These are phyloP conservation scores for Hyalella azteca DNA, from an alignment of 2,888 invertebrate genomes.

Conservation along the genomic window DNA sequence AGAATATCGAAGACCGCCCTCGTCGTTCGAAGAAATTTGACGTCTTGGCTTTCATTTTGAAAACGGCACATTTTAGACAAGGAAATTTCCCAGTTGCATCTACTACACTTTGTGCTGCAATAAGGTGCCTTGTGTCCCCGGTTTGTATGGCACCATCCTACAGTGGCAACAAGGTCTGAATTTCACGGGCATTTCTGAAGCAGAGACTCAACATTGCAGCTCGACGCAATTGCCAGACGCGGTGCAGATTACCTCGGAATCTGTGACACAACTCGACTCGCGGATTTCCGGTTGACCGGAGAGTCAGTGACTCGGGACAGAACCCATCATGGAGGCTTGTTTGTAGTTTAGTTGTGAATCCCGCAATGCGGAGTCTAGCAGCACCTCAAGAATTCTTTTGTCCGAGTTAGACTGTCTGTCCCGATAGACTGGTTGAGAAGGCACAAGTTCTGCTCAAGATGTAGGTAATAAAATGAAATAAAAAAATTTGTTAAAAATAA, in stretches of 20 bases:
- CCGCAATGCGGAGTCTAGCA: no score
- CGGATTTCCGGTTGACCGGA: constrained; percentile 29
- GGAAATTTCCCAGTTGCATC: not conserved
- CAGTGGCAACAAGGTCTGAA: not conserved
- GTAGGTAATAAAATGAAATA: no score
- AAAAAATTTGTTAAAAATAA: no score
- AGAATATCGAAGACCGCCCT: no score
- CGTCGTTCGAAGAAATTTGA: no score
- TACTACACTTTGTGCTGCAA: not conserved
- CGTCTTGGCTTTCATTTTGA: no score
- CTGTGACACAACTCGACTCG: not conserved
- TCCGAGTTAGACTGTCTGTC: no score
- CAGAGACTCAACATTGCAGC: not conserved
- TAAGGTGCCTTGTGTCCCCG: not conserved
- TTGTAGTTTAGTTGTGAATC: not conserved
- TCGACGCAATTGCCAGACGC: not conserved
- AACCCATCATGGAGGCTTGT: not conserved
- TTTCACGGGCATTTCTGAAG: not conserved
- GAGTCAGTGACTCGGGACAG: not conserved
- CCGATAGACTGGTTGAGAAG: no score
- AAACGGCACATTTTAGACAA: not conserved
- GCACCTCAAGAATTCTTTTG: no score
- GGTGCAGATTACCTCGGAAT: constrained; percentile 9
- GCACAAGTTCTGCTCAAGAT: no score
- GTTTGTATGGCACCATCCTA: not conserved